Evolutionary conservation across 2,888 invertebrate species (phyloP).

Genomic region (Callyntrura guangdongensis): DNA sequence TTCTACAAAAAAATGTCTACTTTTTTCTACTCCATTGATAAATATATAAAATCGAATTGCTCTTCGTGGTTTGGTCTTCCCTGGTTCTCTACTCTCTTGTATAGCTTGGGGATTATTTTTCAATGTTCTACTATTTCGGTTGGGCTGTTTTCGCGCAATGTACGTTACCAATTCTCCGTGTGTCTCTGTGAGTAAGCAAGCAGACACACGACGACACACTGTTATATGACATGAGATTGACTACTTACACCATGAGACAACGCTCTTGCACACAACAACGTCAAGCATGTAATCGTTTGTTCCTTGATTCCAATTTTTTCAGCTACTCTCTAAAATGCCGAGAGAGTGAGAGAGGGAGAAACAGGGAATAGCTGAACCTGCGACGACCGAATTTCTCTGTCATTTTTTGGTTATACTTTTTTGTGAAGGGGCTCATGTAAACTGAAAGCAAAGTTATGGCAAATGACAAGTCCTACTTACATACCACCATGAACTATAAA

Average conservation of each 20-base stretch:
- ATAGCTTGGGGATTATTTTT: conserved; percentile 36
- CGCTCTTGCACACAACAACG: conserved; percentile 24
- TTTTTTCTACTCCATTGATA: conserved; percentile 40
- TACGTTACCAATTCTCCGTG: neutral
- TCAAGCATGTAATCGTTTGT: conserved; percentile 53
- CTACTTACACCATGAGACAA: neutral
- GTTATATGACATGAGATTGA: conserved; percentile 51
- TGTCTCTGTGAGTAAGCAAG: neutral
- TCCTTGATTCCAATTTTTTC: conserved; percentile 63
- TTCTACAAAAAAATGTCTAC: neutral
- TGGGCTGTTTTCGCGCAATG: neutral
- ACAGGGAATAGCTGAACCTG: no score
- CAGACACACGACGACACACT: neutral
- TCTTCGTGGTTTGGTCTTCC: conserved; percentile 11
- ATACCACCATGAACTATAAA: no score
- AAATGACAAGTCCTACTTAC: no score
- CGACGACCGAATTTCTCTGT: no score
- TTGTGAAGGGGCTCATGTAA: no score
- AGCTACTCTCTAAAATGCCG: no score
- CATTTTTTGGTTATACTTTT: no score
- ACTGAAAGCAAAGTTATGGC: no score
- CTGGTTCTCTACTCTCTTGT: neutral
- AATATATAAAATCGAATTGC: conserved; percentile 25
- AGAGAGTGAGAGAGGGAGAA: no score
- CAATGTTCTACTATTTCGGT: no score